Base-by-base conservation (phyloP, 2,113 vertebrate genomes). In the Neotoma lepida region DNA sequence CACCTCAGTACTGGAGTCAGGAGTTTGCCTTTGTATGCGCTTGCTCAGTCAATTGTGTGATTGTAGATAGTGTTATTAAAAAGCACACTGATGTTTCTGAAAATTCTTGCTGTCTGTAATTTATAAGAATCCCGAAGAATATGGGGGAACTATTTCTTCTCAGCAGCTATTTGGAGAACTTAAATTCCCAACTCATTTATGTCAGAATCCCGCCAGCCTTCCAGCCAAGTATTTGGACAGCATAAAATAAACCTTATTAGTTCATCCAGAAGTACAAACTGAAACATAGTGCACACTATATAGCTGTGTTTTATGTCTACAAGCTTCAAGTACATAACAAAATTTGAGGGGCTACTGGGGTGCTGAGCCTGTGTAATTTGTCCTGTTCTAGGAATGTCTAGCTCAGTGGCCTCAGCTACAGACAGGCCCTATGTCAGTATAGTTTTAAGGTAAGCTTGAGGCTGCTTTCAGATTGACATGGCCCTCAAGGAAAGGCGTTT, bases 391-490 rank as follows among this genome's bases (percentile, higher is more conserved):
- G 97, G 97, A 97, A 96, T 97, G 96, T 93, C 95, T 94, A 56
- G 95, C 94, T 77, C 95, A 96, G 97, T 89, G 96, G 96, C 84
- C 96, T 97, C 82, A 94, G 97, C 97, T 96, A 93, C 96, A 97
- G 93, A 97, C 97, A 96, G 96, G 96, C 96, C 41, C 96, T 94
- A 89, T 98, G 95, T 98, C 97, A 97, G 76, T 98, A 97, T 96
- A 96, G 90, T 94, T 96, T 96, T 94, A 70, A 97, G 97, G 97
- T 93, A 96, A 97, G 95, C 94, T 97, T 97, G 92, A 97, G 97
- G 96, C 91, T 94, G 66, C 6, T 82, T 78, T 95, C 95, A 97
- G 97, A 97, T 95, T 98, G 97, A 97, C 98, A 97, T 91, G 20
- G 90, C 96, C 95, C 96, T 90, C 44, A 90, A 97, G 94, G 91